A percentile compares a stretch with the other conserved stretches of the same genome.
Evolutionary conservation across 92 coral and sea anemone species (phyloP).

Genomic region (Meandrina meandrites): DNA sequence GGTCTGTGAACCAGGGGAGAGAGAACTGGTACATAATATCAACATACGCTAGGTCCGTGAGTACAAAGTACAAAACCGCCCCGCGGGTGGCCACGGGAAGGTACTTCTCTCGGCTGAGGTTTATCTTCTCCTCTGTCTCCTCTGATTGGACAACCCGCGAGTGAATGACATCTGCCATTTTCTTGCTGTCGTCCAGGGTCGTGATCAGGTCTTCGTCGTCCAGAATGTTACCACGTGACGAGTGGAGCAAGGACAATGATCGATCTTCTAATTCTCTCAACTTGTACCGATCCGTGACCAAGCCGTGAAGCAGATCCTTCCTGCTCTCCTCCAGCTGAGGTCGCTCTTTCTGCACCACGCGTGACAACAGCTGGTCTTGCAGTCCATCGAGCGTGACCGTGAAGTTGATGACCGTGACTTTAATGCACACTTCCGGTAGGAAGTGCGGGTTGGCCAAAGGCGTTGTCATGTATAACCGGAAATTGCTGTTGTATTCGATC

Average conservation of each 20-base stretch:
- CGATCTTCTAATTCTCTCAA: conserved; percentile 90
- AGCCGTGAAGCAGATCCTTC: conserved; percentile 63
- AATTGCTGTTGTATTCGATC: conserved; percentile 94
- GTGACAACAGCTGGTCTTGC: conserved; percentile 96
- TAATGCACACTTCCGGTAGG: conserved; percentile 93
- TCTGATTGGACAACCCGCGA: conserved; percentile 86
- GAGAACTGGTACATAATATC: conserved; percentile 99
- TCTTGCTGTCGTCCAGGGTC: conserved; percentile 92
- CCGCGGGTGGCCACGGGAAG: conserved; percentile 93
- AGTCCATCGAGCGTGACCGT: conserved; percentile 97
- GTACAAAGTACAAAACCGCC: conserved; percentile 87
- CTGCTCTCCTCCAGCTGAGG: conserved; percentile 84
- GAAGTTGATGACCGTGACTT: conserved; percentile 89
- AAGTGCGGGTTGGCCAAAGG: conserved; percentile 93
- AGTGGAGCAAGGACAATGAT: conserved; percentile 76
- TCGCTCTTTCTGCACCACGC: conserved; percentile 85
- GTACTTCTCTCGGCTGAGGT: conserved; percentile 81
- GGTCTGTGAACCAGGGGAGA: conserved; percentile 83
- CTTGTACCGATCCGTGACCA: conserved; percentile 87
- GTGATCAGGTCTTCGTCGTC: conserved; percentile 92
- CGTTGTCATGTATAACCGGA: conserved; percentile 90
- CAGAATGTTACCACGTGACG: conserved; percentile 90
- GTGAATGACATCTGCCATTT: conserved; percentile 90
- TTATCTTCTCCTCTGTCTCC: conserved; percentile 74
- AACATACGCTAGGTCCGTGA: conserved; percentile 78